phyloP scores from a whole-genome alignment of 2,888 invertebrate genomes.

The Augiades crinisus region DNA sequence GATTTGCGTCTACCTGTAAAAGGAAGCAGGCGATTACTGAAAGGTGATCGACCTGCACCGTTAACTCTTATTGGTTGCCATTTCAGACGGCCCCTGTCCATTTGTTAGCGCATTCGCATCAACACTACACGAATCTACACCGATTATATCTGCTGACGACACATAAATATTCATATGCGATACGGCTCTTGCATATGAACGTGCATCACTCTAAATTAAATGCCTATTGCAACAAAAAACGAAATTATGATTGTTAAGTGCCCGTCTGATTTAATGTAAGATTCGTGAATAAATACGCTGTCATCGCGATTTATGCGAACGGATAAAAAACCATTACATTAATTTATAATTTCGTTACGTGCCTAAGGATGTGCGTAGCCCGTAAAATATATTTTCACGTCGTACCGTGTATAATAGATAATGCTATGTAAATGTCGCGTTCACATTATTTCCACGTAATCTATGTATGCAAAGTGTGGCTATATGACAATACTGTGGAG shows the following conservation, averaged over 20 bases:
- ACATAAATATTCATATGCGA: slow-evolving; percentile 57
- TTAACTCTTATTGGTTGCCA: slow-evolving; percentile 46
- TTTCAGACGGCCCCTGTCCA: slow-evolving; percentile 45
- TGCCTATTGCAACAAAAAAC: not conserved
- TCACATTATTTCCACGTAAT: slow-evolving; percentile 68
- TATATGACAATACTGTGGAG: slow-evolving; percentile 69
- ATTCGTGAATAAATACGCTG: not conserved
- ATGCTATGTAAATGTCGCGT: slow-evolving; percentile 40
- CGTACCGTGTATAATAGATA: slow-evolving; percentile 28
- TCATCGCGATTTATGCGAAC: not conserved
- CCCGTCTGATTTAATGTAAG: not conserved
- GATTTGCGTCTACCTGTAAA: slow-evolving; percentile 65
- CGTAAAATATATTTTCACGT: not conserved
- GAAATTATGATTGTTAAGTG: slow-evolving; percentile 1
- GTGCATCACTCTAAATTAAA: not conserved
- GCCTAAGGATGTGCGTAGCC: not conserved
- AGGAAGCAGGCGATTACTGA: slow-evolving; percentile 76
- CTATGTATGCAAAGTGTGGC: slow-evolving; percentile 67
- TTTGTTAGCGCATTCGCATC: slow-evolving; percentile 35
- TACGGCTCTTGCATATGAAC: slow-evolving; percentile 43
- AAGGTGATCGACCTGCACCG: slow-evolving; percentile 75
- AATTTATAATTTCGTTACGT: not conserved
- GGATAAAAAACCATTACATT: not conserved
- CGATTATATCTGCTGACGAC: slow-evolving; percentile 57
- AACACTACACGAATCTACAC: slow-evolving; percentile 35